Evolutionary conservation across 2,888 invertebrate species (phyloP), one percentile per base, ranked within the genome.

Genomic region (Aleiodes testaceus): DNA sequence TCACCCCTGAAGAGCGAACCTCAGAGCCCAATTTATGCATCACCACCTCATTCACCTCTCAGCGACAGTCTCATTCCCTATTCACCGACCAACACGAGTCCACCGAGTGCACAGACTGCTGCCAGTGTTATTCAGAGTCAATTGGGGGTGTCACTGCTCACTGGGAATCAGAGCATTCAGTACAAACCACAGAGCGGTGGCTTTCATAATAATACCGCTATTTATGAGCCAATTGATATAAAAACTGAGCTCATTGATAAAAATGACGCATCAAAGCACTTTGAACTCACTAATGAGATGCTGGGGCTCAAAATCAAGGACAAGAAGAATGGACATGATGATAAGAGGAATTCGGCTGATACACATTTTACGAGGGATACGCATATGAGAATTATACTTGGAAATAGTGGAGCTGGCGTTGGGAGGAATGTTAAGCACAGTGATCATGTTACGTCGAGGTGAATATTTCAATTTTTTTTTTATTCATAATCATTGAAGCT

Each of bases 291-390:
- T 2, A 87, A 87, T 74, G 87, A 87, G 68, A 87, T 87, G 87
- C 74, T 87, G 14, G 87, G 87, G 1, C 74, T 87, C 22, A 82
- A 79, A 45, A 76, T 84, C 16, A 77, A 78, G 49, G 85, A 84
- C 61, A 85, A 84, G 11, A 85, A 84, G 73, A 85, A 85, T 55
- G 78, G 79, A 1, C 76, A 79, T 42, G 85, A 86, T 50, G 87
- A 87, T 11, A 86, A 85, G 73, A 80, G 84, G 67, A 85, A 82
- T 71, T 91, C 84, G 0, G 90, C 94, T 0, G 95, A 95, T 87
- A 93, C 93, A 44, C 95, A 95, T 85, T 95, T 95, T 89, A 94
- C 94, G 67, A 89, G 96, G n/a, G 96, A 96, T 85, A 95, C 96
- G 0, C 96, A 96, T 82, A 96, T 96, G 96, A 90, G 95, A 75